A percentile compares a stretch with the other conserved stretches of the same genome.
These are phyloP conservation scores for Dexiosoma caninum DNA, from an alignment of 2,888 invertebrate genomes.

Conservation along the genomic window DNA sequence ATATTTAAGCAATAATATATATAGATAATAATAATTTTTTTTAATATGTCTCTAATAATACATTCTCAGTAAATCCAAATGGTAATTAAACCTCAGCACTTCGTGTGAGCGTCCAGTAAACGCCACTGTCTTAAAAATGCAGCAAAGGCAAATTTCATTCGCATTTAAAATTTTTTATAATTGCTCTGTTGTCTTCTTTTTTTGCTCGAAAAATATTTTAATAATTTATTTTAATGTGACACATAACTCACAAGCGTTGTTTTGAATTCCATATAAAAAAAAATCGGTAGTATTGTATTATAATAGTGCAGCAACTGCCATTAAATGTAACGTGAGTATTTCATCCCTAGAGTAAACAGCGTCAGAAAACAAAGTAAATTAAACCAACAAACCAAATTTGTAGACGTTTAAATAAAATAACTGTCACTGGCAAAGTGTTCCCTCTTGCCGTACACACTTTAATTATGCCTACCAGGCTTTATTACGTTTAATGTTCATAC, in stretches of 20 bases:
- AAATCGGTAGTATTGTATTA: too few relatives aligned
- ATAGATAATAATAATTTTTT: too few relatives aligned
- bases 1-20: too few relatives aligned
- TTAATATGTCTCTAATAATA: too few relatives aligned
- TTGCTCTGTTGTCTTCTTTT: too few relatives aligned
- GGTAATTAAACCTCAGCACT: too few relatives aligned
- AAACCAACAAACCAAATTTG: background rate
- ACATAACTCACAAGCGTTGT: background rate
- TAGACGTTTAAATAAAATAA: background rate
- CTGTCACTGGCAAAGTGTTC: background rate
- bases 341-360: background rate
- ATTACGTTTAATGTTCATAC: constrained; percentile 9
- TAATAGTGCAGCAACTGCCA: constrained; percentile 23
- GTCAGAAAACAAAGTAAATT: background rate
- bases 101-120: too few relatives aligned
- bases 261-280: background rate
- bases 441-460: background rate
- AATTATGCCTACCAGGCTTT: background rate
- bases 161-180: too few relatives aligned
- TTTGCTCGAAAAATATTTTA: too few relatives aligned
- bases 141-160: too few relatives aligned
- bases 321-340: constrained; percentile 27
- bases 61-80: too few relatives aligned
- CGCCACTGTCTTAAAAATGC: too few relatives aligned
- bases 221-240: constrained; percentile 1